phyloP scores from a whole-genome alignment of 2,113 vertebrate genomes.

The Xenus cinereus region DNA sequence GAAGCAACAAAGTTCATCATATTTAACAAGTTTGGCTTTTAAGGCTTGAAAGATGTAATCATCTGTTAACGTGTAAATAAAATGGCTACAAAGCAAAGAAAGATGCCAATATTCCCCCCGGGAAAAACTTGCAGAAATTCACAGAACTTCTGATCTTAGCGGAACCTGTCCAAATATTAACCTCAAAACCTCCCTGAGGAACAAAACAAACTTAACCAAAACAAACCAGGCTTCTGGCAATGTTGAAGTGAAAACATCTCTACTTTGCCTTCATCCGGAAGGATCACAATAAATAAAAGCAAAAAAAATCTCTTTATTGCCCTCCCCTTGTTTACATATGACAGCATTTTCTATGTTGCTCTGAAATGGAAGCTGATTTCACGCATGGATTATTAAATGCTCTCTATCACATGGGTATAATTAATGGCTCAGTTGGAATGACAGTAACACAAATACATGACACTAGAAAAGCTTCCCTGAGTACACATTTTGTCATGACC shows the following conservation, averaged over 20 bases:
- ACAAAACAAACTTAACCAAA: background rate
- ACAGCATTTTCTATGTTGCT: background rate
- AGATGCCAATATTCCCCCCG: background rate
- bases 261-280: background rate
- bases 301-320: background rate
- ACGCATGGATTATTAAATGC: background rate
- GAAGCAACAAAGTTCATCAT: background rate
- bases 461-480: background rate
- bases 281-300: background rate
- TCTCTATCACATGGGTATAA: background rate
- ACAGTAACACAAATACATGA: background rate
- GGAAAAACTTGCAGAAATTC: background rate
- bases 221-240: background rate
- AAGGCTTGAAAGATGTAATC: background rate
- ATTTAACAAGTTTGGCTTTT: constrained; percentile 9
- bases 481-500: background rate
- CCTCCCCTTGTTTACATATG: background rate
- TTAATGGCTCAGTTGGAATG: background rate
- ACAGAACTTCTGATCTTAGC: constrained; percentile 1
- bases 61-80: background rate
- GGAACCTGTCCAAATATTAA: constrained; percentile 30
- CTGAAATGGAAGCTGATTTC: constrained; percentile 30
- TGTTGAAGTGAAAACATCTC: background rate
- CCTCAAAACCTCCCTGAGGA: constrained; percentile 18
- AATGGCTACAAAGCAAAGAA: background rate